Evolutionary conservation across 2,888 invertebrate species (phyloP).

Genomic region (Coenonympha arcania): DNA sequence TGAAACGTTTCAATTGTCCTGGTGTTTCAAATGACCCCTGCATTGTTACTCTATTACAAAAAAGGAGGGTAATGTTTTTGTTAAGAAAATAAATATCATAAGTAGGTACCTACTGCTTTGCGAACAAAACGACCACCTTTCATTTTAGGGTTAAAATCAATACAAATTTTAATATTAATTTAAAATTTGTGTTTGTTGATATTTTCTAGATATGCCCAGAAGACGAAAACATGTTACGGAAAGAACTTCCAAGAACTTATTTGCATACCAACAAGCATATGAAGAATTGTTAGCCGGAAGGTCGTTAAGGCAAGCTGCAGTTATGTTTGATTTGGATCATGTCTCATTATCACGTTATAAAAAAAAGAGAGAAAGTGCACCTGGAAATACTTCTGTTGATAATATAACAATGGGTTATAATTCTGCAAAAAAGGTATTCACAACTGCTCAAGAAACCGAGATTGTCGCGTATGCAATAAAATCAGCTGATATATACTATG

Average conservation of each 20-base stretch:
- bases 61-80: not conserved
- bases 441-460: conserved; percentile 13
- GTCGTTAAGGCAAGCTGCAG: not conserved
- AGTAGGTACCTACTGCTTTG: not conserved
- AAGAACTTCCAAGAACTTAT: not conserved
- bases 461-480: conserved; percentile 12
- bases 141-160: not conserved
- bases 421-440: conserved; percentile 21
- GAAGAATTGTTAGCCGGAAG: not conserved
- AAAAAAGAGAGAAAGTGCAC: conserved; percentile 6
- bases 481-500: conserved; percentile 29
- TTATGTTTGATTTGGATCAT: conserved; percentile 6
- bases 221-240: not conserved
- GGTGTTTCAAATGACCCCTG: not conserved
- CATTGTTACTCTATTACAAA: not conserved
- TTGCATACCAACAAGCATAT: not conserved
- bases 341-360: conserved; percentile 7
- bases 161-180: not conserved
- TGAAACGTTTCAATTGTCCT: not conserved
- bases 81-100: not conserved
- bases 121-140: not conserved
- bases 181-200: not conserved
- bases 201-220: not conserved
- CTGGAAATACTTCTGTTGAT: conserved; percentile 9
- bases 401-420: conserved; percentile 19